Evolutionary conservation across 2,113 vertebrate genomes (phyloP), one percentile per base, ranked within the genome.

Genomic region (Lanius collurio): DNA sequence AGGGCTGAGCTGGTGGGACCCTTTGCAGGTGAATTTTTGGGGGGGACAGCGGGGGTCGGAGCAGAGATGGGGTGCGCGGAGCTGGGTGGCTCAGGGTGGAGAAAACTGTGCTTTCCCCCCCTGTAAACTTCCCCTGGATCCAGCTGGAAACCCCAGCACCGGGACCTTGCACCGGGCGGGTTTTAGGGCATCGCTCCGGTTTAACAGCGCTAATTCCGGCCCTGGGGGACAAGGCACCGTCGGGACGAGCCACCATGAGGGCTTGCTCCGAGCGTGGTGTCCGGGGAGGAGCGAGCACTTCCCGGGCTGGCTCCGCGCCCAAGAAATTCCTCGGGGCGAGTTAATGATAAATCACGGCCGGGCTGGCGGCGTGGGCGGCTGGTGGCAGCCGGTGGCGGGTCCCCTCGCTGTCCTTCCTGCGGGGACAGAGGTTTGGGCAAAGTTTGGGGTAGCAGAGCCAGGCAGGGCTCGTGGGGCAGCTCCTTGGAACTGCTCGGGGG

Each of bases 331-430:
- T 92, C 27, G 9, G 73, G 35, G 52, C 1, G 6, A 83, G 96
- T 97, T 97, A 97, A 96, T 96, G 78, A 93, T 92, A 71, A 97
- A 96, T 76, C 77, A 1, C 1, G 2, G 64, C 30, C 6, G 1
- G 68, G 37, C 31, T 11, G 4, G 20, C 1, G 20, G 65, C 7
- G 28, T 35, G 76, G 59, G 89, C 2, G 35, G 57, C 1, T 4
- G 19, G 53, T 8, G 31, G 55, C 35, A 64, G 83, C 53, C 1
- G 9, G 4, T 56, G 41, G 35, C 0, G 1, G 9, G 67, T 71
- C 80, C 67, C 35, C 53, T 60, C 3, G 0, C 9, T 57, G 80
- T 80, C 73, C 71, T 80, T 47, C 67, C 30, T 35, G 76, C 15
- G 16, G 53, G 17, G 19, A 56, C 23, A 4, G 50, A 70, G 55